These are phyloP conservation scores for Allophyes oxyacanthae DNA, from an alignment of 2,888 invertebrate genomes.

Conservation along the genomic window DNA sequence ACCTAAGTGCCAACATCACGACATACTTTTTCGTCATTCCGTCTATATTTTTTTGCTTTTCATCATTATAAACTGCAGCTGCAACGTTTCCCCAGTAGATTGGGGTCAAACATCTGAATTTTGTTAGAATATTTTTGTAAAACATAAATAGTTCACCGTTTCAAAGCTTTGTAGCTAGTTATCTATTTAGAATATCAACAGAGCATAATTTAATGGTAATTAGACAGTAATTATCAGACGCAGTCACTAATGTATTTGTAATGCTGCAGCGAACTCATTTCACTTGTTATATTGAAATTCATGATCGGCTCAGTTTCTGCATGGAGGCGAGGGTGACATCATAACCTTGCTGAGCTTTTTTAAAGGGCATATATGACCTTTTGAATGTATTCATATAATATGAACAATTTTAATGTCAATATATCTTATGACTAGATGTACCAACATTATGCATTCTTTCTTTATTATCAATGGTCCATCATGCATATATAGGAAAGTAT, in stretches of 20 bases:
- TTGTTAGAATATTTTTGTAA: constrained; percentile 8
- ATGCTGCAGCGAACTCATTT: constrained; percentile 33
- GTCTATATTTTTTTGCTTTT: constrained; percentile 50
- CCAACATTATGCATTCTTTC: no score
- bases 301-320: constrained; percentile 14
- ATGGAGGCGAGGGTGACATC: constrained; percentile 36
- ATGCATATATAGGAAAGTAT: background rate
- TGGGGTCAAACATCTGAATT: constrained; percentile 27
- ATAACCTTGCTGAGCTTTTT: constrained; percentile 16
- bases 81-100: constrained; percentile 21
- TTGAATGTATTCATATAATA: constrained; percentile 4
- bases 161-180: constrained; percentile 4
- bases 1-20: constrained; percentile 74
- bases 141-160: constrained; percentile 1
- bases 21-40: constrained; percentile 64
- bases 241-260: constrained; percentile 25
- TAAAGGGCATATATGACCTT: constrained; percentile 14
- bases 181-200: constrained; percentile 16
- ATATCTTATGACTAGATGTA: background rate
- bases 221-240: constrained; percentile 27
- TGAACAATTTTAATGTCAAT: constrained; percentile 7
- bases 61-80: constrained; percentile 31
- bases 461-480: background rate
- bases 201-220: constrained; percentile 23
- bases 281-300: constrained; percentile 4